These are phyloP conservation scores for Andrena marginata DNA, from an alignment of 2,888 invertebrate species.

Conservation along the genomic window DNA sequence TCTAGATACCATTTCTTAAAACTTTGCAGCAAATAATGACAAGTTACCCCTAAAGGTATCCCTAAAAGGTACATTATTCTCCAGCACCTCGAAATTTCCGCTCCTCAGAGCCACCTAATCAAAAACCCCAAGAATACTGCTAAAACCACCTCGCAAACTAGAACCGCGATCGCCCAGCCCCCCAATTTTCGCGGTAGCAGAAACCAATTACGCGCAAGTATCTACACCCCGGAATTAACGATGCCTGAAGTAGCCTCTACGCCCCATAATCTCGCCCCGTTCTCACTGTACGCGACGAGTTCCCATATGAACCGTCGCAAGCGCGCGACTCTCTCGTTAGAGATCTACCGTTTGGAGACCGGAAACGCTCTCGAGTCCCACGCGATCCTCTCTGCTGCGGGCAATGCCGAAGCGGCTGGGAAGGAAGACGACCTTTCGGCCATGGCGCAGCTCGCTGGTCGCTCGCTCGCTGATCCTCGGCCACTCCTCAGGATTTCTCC, in stretches of 20 bases:
- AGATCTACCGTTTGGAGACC: slow-evolving; percentile 46
- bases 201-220: background rate
- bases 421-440: slow-evolving; percentile 40
- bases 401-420: background rate
- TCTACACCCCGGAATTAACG: background rate
- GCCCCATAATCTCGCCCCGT: background rate
- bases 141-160: too few relatives aligned
- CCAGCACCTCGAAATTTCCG: too few relatives aligned
- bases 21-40: too few relatives aligned
- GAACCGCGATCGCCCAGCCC: too few relatives aligned
- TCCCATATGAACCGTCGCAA: slow-evolving; percentile 4
- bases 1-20: too few relatives aligned
- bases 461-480: background rate
- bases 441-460: slow-evolving; percentile 10
- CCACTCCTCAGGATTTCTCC: slow-evolving; percentile 51
- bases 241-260: background rate
- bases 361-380: slow-evolving; percentile 41
- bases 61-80: too few relatives aligned
- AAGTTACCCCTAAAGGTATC: too few relatives aligned
- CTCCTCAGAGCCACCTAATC: too few relatives aligned
- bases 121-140: too few relatives aligned
- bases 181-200: too few relatives aligned
- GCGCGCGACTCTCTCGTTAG: slow-evolving; percentile 5
- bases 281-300: slow-evolving; percentile 7
- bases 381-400: slow-evolving; percentile 17